phyloP scores from a whole-genome alignment of 92 coral and sea anemone species.

The Zoanthus sociatus region DNA sequence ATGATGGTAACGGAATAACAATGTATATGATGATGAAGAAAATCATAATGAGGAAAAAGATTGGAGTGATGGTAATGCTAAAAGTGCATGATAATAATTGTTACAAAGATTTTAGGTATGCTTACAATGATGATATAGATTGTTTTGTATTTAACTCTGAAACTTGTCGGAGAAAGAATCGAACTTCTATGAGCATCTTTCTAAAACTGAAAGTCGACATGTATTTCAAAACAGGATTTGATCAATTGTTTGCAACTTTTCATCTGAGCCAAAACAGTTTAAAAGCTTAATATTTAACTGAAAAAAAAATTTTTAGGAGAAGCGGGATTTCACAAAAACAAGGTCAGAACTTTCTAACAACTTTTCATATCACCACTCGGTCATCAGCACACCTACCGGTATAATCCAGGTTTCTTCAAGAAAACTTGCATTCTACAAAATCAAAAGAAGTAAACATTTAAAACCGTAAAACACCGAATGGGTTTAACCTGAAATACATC shows the following conservation, averaged over 20 bases:
- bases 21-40: not conserved
- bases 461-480: not conserved
- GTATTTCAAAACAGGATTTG: not conserved
- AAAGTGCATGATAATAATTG: too few species aligned
- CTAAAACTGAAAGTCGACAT: not conserved
- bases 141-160: too few species aligned
- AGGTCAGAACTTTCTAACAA: not conserved
- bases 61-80: too few species aligned
- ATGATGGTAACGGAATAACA: not conserved
- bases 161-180: too few species aligned
- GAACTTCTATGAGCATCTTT: not conserved
- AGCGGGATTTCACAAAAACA: not conserved
- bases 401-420: constrained; percentile 85
- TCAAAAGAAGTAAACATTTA: not conserved
- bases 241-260: not conserved
- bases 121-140: too few species aligned
- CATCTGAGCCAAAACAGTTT: not conserved
- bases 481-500: too few species aligned
- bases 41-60: too few species aligned
- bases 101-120: too few species aligned
- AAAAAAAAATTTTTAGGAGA: not conserved
- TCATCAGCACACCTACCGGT: constrained; percentile 67
- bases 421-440: constrained; percentile 76
- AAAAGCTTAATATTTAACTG: not conserved
- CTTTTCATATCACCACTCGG: not conserved